phyloP scores from a whole-genome alignment of 2,113 vertebrate genomes.

The Heterochromis multidens region DNA sequence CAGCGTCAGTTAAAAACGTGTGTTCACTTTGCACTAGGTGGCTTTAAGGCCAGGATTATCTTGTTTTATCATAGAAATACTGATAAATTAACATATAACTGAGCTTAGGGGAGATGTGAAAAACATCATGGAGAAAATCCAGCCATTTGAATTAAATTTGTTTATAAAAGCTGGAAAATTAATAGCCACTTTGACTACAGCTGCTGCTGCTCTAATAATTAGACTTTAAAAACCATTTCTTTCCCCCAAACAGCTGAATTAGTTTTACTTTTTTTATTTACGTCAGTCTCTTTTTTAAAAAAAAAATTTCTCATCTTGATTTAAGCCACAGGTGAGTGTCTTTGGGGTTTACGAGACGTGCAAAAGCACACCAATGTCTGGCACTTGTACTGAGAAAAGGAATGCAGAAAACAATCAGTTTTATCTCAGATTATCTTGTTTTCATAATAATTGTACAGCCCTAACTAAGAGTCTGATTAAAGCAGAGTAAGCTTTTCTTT shows the following conservation, averaged over 20 bases:
- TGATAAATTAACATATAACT: no score
- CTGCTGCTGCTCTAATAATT: neutral
- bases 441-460: neutral
- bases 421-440: neutral
- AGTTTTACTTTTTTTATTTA: neutral
- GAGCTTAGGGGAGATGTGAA: no score
- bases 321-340: neutral
- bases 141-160: no score
- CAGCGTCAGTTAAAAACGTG: neutral
- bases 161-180: no score
- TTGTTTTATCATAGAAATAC: no score
- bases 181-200: no score
- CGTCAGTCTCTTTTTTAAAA: fast-evolving
- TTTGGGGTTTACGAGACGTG: neutral
- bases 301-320: neutral
- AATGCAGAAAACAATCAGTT: no score
- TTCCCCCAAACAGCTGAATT: no score
- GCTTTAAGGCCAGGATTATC: no score
- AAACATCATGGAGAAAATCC: no score
- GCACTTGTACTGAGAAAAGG: neutral
- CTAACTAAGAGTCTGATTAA: neutral
- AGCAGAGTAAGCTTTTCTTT: neutral
- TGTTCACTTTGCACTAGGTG: no score
- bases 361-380: neutral
- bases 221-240: no score